Conservation (phyloP, 2,113 vertebrate genomes). For the Poecilia latipinna region DNA sequence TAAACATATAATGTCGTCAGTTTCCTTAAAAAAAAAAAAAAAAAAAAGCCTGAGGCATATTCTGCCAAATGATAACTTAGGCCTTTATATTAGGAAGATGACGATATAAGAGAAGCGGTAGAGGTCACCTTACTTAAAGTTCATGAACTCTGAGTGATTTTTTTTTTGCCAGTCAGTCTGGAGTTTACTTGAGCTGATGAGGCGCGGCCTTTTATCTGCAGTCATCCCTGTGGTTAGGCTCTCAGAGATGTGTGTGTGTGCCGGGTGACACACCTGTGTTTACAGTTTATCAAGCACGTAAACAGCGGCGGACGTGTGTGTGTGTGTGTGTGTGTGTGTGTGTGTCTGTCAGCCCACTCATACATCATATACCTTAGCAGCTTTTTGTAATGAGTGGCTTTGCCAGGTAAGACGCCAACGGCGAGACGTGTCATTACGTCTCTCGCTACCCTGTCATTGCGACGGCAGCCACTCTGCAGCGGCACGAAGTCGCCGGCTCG, state of each 20-base stretch:
- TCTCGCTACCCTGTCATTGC: slow-evolving; percentile 64
- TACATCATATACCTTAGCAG: slow-evolving; percentile 57
- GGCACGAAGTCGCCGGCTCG: slow-evolving; percentile 29
- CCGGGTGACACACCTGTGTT: slow-evolving; percentile 70
- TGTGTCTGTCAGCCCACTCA: slow-evolving; percentile 28
- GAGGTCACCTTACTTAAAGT: not conserved
- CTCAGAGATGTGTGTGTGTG: slow-evolving; percentile 43
- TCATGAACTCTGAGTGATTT: not conserved
- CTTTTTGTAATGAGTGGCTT: slow-evolving; percentile 65
- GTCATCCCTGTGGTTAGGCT: slow-evolving; percentile 29
- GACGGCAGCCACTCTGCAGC: slow-evolving; percentile 49
- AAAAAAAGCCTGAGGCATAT: not conserved
- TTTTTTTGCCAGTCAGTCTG: slow-evolving; percentile 46
- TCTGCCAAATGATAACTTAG: no score
- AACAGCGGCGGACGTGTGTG: slow-evolving; percentile 32
- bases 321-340: slow-evolving; percentile 29
- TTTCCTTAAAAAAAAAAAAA: not conserved
- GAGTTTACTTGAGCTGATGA: slow-evolving; percentile 39
- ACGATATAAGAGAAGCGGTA: not conserved
- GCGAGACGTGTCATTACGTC: slow-evolving; percentile 64
- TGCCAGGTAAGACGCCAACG: slow-evolving; percentile 60
- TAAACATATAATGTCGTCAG: not conserved
- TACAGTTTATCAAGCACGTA: slow-evolving; percentile 55
- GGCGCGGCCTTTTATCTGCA: slow-evolving; percentile 31
- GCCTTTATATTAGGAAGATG: no score